phyloP scores from a whole-genome alignment of 2,113 vertebrate species.

The Dolichotis patagonum region DNA sequence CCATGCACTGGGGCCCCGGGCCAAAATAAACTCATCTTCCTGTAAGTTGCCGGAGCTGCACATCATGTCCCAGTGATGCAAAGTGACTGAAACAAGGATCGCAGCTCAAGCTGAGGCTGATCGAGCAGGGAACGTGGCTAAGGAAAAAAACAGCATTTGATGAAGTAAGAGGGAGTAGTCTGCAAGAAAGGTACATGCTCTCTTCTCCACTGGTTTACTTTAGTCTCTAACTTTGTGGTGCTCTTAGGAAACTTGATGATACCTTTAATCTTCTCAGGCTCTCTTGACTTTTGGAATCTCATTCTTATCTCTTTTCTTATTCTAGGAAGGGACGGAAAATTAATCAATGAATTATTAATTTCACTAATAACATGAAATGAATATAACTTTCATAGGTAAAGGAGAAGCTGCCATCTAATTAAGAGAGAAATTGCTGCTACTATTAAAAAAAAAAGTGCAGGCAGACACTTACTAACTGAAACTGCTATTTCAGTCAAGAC shows the following conservation, averaged over 20 bases:
- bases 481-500: neutral
- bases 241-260: slow-evolving; percentile 69
- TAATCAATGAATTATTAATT: slow-evolving; percentile 68
- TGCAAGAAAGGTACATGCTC: slow-evolving; percentile 66
- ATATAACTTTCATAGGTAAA: neutral
- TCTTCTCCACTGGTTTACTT: slow-evolving; percentile 51
- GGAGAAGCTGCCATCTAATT: slow-evolving; percentile 36
- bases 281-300: slow-evolving; percentile 13
- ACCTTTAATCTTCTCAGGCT: slow-evolving; percentile 3
- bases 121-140: neutral
- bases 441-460: neutral
- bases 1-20: neutral
- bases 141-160: slow-evolving; percentile 56
- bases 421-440: slow-evolving; percentile 14
- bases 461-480: slow-evolving; percentile 14
- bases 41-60: neutral
- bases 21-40: neutral
- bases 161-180: slow-evolving; percentile 56
- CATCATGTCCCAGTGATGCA: neutral
- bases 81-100: neutral
- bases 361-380: slow-evolving; percentile 57
- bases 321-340: slow-evolving; percentile 49
- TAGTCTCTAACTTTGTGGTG: slow-evolving; percentile 63
- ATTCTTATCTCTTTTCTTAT: neutral
- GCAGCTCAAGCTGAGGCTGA: slow-evolving; percentile 64